Evolutionary conservation across 2,797 vertebrate species (phyloP), one percentile per base, ranked within the genome.

Genomic region (Microctenopoma steveboyesi): DNA sequence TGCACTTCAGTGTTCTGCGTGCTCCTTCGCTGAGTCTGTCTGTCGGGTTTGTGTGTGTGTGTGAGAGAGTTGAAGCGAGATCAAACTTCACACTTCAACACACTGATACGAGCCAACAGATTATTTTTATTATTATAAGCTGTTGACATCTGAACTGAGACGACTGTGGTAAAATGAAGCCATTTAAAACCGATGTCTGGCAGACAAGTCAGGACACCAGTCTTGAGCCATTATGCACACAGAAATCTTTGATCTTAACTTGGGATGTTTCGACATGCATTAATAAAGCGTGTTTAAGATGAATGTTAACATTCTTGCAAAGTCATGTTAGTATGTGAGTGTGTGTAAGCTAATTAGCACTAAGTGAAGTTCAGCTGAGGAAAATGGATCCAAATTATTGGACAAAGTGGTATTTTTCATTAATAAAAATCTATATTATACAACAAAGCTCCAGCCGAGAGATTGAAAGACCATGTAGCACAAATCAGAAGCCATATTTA

Each of bases 1-100:
- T 55, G 18, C 27, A 22, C 43, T 43, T 28, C 22, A 59, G 27
- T 12, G 60, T 63, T 52, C 55, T 18, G 54, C 62, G 64, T 71
- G 48, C 62, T 70, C 14, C 33, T 57, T 66, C 18, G 15, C 2
- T 43, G 14, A 40, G n/a, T 60, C 46, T 48, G 16, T 53, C 30
- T 50, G 13, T 15, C 22, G 7, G 28, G 7, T 52, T 48, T 50
- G 39, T 35, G 33, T 40, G 25, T 2, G 35, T 30, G 16, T 14
- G 14, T 16, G n/a, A 27, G n/a, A 48, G 27, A 27, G 37, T 35
- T 63, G 51, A 57, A 53, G 14, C 52, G 3, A 4, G 43, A 53
- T 50, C n/a, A 64, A 62, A 43, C 64, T 42, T 39, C 39, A 56
- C 15, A 15, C 27, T 46, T 58, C 42, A 35, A 18, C 22, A 25